phyloP scores from a whole-genome alignment of 1,140 invertebrate genomes.

The Tetramorium parvispinum region DNA sequence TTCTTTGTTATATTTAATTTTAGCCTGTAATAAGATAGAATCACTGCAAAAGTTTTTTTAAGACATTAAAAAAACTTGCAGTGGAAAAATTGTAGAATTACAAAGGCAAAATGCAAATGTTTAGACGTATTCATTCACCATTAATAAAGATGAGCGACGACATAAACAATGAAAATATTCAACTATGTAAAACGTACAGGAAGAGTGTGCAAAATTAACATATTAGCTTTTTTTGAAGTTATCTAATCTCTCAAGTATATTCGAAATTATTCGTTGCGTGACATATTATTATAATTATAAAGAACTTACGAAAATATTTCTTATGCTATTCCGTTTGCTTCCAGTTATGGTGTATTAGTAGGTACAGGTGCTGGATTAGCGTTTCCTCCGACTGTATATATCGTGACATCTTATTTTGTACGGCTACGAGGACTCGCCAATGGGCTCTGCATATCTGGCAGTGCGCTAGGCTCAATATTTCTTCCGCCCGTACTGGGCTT shows the following conservation, averaged over 20 bases:
- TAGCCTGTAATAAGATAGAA: neutral
- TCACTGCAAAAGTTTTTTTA: neutral
- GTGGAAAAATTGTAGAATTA: neutral
- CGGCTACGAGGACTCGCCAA: conserved; percentile 93
- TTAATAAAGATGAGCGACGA: neutral
- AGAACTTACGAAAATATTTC: neutral
- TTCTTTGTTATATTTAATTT: neutral
- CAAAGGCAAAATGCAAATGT: neutral
- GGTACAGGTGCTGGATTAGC: conserved; percentile 92
- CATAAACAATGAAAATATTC: neutral
- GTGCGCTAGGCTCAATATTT: conserved; percentile 93
- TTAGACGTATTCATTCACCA: neutral
- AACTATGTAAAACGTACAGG: neutral
- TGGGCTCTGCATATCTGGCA: conserved; percentile 95
- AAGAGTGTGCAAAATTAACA: neutral
- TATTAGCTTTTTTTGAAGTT: neutral
- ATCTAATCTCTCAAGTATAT: neutral
- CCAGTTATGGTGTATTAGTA: conserved; percentile 92
- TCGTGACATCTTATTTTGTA: conserved; percentile 95
- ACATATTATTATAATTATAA: neutral
- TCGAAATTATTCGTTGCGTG: neutral
- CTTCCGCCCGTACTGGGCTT: conserved; percentile 91
- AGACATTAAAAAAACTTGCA: too few relatives aligned
- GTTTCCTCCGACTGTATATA: conserved; percentile 95
- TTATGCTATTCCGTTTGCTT: conserved; percentile 69